Percentiles rank a stretch among this genome's conserved stretches.
phyloP scores from a whole-genome alignment of 2,888 invertebrate genomes.

The Drosophila nigritarsus region DNA sequence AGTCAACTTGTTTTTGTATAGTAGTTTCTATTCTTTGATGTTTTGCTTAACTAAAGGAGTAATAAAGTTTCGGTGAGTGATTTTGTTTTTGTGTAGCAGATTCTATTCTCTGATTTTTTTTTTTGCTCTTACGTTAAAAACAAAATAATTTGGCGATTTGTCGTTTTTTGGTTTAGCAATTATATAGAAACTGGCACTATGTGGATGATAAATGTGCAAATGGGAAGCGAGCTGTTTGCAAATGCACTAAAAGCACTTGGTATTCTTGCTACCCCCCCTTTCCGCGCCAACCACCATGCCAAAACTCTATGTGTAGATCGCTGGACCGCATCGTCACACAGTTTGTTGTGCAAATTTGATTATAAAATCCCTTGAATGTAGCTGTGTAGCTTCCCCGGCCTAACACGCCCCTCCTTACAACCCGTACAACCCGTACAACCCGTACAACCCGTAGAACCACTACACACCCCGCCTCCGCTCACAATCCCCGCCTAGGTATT shows the following conservation, averaged over 20 bases:
- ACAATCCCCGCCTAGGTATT: slow-evolving; percentile 44
- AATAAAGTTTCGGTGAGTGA: neutral
- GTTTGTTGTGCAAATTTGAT: slow-evolving; percentile 62
- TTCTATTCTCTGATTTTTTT: neutral
- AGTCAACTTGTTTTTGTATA: neutral
- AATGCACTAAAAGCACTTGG: slow-evolving; percentile 39
- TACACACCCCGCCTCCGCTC: neutral
- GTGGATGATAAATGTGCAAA: slow-evolving; percentile 34
- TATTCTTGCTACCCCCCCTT: neutral
- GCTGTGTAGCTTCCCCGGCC: slow-evolving; percentile 1
- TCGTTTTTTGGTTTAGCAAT: slow-evolving; percentile 44
- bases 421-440: neutral
- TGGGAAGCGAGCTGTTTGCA: slow-evolving; percentile 58
- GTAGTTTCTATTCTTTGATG: neutral
- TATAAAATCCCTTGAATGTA: slow-evolving; percentile 56
- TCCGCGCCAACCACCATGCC: neutral
- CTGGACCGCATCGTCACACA: slow-evolving; percentile 44
- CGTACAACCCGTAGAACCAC: neutral
- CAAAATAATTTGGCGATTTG: neutral
- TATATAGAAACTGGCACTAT: slow-evolving; percentile 48
- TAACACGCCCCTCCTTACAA: neutral
- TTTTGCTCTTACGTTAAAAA: neutral
- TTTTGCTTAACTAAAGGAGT: neutral
- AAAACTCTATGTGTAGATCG: slow-evolving; percentile 25
- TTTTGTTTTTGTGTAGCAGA: neutral